phyloP scores from a whole-genome alignment of 1,140 invertebrate species.

The Musca vetustissima region DNA sequence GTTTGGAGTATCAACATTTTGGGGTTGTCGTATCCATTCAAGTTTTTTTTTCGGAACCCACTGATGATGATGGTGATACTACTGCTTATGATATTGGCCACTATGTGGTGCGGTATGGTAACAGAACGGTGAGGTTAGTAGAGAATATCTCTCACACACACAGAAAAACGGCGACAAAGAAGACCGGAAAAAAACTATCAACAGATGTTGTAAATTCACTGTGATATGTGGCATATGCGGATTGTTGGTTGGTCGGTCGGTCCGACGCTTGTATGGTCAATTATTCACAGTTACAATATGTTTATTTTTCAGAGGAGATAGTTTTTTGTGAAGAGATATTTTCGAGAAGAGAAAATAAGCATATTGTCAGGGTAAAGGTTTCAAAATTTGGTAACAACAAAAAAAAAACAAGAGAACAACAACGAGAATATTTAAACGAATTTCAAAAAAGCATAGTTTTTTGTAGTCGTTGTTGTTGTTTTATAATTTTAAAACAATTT shows the following conservation, averaged over 20 bases:
- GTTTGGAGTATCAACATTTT: too few species aligned
- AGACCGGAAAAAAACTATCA: conserved; percentile 4
- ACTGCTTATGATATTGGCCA: too few species aligned
- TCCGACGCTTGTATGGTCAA: conserved; percentile 8
- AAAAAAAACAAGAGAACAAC: too few species aligned
- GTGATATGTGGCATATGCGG: conserved; percentile 15
- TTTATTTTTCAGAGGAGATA: not conserved
- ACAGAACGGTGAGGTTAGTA: too few species aligned
- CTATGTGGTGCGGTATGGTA: too few species aligned
- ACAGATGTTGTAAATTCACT: conserved; percentile 5
- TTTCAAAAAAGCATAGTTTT: too few species aligned
- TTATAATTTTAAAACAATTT: conserved; percentile 16
- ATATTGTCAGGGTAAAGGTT: not conserved
- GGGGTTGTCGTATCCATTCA: too few species aligned
- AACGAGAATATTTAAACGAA: too few species aligned
- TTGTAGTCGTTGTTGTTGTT: too few species aligned
- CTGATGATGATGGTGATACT: too few species aligned
- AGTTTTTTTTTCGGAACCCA: too few species aligned
- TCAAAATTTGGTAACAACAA: not conserved
- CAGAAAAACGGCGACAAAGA: not conserved
- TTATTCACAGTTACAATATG: conserved; percentile 19
- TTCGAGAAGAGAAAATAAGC: not conserved
- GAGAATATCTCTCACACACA: too few species aligned
- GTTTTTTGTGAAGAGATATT: not conserved
- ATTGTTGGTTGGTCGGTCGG: not conserved